Evolutionary conservation across 2,797 vertebrate species (phyloP).

Genomic region (Halcyon smyrnensis): DNA sequence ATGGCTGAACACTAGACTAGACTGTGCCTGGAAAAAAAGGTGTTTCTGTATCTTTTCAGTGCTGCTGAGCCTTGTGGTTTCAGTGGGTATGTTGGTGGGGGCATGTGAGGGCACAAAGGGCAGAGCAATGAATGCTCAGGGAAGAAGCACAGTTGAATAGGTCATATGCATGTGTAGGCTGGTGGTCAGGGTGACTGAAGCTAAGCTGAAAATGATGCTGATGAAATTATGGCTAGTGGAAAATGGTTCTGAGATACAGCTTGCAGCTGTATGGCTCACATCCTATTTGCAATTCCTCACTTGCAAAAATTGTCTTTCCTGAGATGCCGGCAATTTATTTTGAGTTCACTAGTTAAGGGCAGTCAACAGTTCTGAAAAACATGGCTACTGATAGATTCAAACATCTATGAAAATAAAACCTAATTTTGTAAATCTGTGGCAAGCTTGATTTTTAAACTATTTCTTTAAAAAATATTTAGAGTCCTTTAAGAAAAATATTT

Average conservation of each 20-base stretch:
- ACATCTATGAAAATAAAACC: neutral
- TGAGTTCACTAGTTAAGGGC: neutral
- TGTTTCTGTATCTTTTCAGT: neutral
- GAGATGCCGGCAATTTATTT: neutral
- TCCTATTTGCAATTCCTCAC: neutral
- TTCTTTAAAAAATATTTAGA: neutral
- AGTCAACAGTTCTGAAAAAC: neutral
- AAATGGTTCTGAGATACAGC: neutral
- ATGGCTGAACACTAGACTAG: neutral
- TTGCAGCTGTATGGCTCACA: neutral
- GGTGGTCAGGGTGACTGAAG: neutral
- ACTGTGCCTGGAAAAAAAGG: neutral
- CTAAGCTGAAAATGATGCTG: neutral
- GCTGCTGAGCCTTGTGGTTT: accelerated
- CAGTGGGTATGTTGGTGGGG: too few species aligned
- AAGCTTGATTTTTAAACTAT: neutral
- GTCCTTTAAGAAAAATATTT: neutral
- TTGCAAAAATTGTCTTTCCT: neutral
- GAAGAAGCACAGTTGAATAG: neutral
- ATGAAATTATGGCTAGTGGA: neutral
- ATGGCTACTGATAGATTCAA: neutral
- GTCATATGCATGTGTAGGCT: accelerated
- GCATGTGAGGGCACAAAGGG: neutral
- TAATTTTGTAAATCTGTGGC: neutral
- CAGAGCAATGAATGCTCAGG: accelerated